Evolutionary conservation across 2,888 invertebrate genomes (phyloP).

Genomic region (Plemyria rubiginata): DNA sequence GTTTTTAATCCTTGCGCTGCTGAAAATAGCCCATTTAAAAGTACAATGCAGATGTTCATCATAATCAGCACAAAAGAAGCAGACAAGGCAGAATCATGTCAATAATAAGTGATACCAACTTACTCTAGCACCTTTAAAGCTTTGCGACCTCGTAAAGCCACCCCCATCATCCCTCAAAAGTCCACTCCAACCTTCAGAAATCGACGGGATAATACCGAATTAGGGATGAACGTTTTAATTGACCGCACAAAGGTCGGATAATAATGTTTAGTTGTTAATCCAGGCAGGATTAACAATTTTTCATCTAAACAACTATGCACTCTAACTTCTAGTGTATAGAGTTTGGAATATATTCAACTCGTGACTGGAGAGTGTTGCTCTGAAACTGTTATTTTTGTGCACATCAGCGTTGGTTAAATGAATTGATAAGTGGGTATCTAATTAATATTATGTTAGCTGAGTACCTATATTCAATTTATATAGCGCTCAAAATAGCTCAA

Average conservation of each 20-base stretch:
- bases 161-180: constrained; percentile 40
- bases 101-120: too few relatives aligned
- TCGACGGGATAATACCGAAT: constrained; percentile 44
- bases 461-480: too few relatives aligned
- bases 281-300: constrained; percentile 30
- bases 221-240: constrained; percentile 44
- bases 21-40: too few relatives aligned
- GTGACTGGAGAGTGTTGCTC: background rate
- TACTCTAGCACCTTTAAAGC: background rate
- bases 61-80: too few relatives aligned
- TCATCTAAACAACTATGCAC: constrained; percentile 3
- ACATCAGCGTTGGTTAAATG: constrained; percentile 17
- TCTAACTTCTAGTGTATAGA: constrained; percentile 7
- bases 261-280: constrained; percentile 31
- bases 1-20: too few relatives aligned
- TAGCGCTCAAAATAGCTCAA: background rate
- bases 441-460: constrained; percentile 9
- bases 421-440: constrained; percentile 21
- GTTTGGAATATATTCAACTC: constrained; percentile 3
- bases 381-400: constrained; percentile 20
- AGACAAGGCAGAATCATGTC: too few relatives aligned
- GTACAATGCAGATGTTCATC: too few relatives aligned
- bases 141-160: constrained; percentile 39
- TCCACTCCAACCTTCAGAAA: constrained; percentile 41
- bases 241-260: constrained; percentile 38